Conservation (phyloP, 2,888 invertebrate genomes). For the Nemurella pictetii region DNA sequence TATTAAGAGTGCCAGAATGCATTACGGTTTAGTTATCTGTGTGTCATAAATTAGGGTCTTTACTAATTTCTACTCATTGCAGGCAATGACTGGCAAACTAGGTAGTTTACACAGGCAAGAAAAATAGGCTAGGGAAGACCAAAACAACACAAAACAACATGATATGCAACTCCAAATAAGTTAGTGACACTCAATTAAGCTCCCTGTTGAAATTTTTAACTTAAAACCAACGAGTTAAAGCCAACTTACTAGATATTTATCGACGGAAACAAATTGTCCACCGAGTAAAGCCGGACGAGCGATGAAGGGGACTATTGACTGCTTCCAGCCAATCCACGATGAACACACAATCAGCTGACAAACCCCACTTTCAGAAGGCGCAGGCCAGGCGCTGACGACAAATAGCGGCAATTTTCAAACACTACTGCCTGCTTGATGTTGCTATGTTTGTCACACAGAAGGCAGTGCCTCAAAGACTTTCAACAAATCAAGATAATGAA, state of each 20-base stretch:
- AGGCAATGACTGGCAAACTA: neutral
- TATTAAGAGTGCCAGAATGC: neutral
- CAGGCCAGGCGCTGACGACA: neutral
- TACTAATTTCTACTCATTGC: neutral
- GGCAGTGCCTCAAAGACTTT: too few species aligned
- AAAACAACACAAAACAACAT: neutral
- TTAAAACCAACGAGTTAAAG: neutral
- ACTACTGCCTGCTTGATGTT: neutral
- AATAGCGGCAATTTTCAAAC: neutral
- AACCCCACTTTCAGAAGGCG: neutral
- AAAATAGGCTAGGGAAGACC: neutral
- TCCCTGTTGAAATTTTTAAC: neutral
- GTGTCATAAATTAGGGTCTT: neutral
- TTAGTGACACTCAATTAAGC: neutral
- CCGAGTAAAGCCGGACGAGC: neutral
- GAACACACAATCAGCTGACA: neutral
- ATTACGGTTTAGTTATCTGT: neutral
- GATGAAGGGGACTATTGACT: neutral
- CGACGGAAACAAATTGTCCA: neutral
- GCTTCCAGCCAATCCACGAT: neutral
- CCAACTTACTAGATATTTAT: neutral
- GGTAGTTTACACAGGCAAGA: neutral
- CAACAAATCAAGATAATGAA: too few species aligned
- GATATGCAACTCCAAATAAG: neutral
- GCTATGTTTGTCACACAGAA: neutral